Conservation (phyloP, 1,140 invertebrate genomes). For the Chlorops oryzae region DNA sequence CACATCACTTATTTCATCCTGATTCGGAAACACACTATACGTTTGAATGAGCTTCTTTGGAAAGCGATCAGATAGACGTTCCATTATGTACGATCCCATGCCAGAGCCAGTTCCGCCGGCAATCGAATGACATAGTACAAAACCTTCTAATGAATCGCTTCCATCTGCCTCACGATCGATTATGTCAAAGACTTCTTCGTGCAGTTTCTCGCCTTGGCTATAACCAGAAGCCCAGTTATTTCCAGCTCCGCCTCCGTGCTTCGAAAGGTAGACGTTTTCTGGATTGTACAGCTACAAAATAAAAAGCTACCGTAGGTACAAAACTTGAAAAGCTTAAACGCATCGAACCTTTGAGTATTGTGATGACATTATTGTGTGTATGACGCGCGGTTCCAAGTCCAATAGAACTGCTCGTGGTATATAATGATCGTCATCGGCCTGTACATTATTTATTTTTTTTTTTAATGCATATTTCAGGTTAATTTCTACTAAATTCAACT, state of each 20-base stretch:
- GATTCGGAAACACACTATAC: slow-evolving; percentile 98
- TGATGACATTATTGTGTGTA: slow-evolving; percentile 94
- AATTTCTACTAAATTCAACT: not conserved
- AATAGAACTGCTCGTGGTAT: slow-evolving; percentile 94
- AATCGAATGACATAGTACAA: slow-evolving; percentile 97
- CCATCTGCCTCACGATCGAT: slow-evolving; percentile 98
- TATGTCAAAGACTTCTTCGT: slow-evolving; percentile 98
- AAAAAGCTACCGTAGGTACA: no score
- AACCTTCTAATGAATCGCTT: slow-evolving; percentile 98
- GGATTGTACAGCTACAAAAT: slow-evolving; percentile 82
- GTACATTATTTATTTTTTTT: slow-evolving; percentile 33
- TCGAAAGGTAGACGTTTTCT: slow-evolving; percentile 96
- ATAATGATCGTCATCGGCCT: slow-evolving; percentile 95
- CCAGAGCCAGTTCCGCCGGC: slow-evolving; percentile 98
- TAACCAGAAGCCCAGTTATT: slow-evolving; percentile 99
- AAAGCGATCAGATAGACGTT: slow-evolving; percentile 89
- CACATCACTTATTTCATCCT: slow-evolving; percentile 97
- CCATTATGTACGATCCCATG: slow-evolving; percentile 93
- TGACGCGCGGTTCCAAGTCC: slow-evolving; percentile 96
- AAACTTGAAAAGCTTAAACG: not conserved
- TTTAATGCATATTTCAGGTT: no score
- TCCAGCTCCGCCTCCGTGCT: slow-evolving; percentile 96
- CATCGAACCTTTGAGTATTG: slow-evolving; percentile 85
- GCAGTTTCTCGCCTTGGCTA: slow-evolving; percentile 84
- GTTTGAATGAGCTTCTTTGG: slow-evolving; percentile 98